phyloP scores from a whole-genome alignment of 2,797 vertebrate species.

The Chelonia mydas region DNA sequence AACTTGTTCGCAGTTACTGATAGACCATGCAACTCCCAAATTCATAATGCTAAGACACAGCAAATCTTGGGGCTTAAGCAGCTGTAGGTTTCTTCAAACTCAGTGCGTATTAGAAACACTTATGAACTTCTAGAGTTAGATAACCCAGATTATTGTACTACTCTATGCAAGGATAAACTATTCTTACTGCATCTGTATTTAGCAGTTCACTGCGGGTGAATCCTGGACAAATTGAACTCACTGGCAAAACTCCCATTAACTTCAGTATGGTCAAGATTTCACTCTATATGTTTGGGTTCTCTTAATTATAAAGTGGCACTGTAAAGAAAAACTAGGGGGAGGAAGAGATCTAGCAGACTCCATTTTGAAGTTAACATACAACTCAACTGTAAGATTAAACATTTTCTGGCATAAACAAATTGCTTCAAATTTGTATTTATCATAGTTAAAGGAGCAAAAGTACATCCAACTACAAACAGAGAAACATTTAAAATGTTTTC shows the following conservation, averaged over 20 bases:
- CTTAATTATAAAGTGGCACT: neutral
- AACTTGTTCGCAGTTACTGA: slow-evolving; percentile 23
- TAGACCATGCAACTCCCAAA: slow-evolving; percentile 15
- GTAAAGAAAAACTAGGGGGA: neutral
- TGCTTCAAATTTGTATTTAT: neutral
- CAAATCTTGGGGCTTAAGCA: slow-evolving; percentile 25
- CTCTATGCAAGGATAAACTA: neutral
- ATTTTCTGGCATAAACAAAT: neutral
- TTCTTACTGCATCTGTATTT: neutral
- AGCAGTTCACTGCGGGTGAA: neutral
- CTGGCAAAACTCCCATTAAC: neutral
- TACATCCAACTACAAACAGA: neutral
- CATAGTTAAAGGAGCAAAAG: neutral
- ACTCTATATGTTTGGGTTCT: neutral
- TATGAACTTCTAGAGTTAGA: neutral
- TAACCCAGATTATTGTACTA: neutral
- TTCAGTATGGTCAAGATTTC: neutral
- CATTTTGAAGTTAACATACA: neutral
- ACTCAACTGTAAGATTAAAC: slow-evolving; percentile 10
- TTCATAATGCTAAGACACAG: slow-evolving; percentile 25
- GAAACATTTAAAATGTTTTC: neutral
- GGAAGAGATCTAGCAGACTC: neutral
- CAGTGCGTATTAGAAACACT: slow-evolving; percentile 35
- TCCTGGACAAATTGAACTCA: neutral
- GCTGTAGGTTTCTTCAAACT: slow-evolving; percentile 47